phyloP scores from a whole-genome alignment of 2,888 invertebrate genomes.

The Poecilus cupreus region DNA sequence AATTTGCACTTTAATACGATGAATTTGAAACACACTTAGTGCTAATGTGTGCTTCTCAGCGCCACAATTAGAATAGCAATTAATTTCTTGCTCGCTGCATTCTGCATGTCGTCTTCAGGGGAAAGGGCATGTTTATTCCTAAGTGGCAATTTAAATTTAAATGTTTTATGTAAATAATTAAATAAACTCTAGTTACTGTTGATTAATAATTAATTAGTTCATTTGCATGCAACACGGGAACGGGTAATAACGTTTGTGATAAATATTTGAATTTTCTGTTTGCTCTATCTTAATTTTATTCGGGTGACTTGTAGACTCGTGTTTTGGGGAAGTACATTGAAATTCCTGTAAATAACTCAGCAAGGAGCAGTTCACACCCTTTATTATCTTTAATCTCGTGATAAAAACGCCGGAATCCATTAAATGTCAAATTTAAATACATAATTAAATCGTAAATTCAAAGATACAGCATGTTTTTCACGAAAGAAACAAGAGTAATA shows the following conservation, averaged over 20 bases:
- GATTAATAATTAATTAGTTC: conserved; percentile 49
- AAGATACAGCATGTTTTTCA: not conserved
- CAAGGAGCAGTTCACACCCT: not conserved
- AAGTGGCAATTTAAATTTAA: conserved; percentile 51
- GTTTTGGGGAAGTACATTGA: conserved; percentile 16
- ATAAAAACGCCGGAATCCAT: not conserved
- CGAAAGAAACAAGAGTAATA: no score
- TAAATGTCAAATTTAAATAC: not conserved
- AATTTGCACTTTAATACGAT: conserved; percentile 50
- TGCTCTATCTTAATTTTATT: conserved; percentile 9
- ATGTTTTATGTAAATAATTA: conserved; percentile 49
- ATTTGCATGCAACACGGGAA: conserved; percentile 43
- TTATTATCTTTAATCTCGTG: not conserved
- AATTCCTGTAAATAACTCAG: conserved; percentile 5
- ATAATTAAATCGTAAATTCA: no score
- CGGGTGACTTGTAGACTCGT: conserved; percentile 4
- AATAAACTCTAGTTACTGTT: conserved; percentile 47
- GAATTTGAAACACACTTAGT: conserved; percentile 51
- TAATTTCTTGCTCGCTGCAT: conserved; percentile 48
- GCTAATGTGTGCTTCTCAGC: conserved; percentile 43
- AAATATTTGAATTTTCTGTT: conserved; percentile 47
- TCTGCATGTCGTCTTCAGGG: conserved; percentile 2
- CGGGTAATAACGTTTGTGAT: conserved; percentile 32
- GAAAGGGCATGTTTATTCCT: conserved; percentile 23
- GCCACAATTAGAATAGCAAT: conserved; percentile 47